A percentile compares a stretch with the other conserved stretches of the same genome.
These are phyloP conservation scores for Erethizon dorsatum DNA, from an alignment of 2,797 vertebrate genomes.

Conservation along the genomic window DNA sequence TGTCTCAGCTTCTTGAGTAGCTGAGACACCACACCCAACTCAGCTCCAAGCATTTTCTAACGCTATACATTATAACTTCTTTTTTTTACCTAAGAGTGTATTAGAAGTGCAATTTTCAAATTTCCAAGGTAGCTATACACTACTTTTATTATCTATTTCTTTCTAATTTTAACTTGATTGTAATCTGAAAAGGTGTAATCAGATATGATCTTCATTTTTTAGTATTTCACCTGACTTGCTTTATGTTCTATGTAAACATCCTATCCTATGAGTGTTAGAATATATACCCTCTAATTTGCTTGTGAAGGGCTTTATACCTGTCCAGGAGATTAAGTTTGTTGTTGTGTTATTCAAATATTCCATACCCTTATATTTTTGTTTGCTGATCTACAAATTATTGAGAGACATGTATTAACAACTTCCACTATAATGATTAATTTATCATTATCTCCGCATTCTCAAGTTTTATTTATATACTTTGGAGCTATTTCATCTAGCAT, in stretches of 20 bases:
- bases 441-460: background rate
- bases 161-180: background rate
- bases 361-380: background rate
- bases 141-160: background rate
- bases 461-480: background rate
- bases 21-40: too few relatives aligned
- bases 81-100: background rate
- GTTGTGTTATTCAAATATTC: background rate
- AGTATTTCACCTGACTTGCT: background rate
- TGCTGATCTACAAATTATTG: background rate
- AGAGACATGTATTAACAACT: background rate
- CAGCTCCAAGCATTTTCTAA: conserved; percentile 3
- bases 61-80: background rate
- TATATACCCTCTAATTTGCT: background rate
- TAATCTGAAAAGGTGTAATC: background rate
- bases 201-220: background rate
- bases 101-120: background rate
- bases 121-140: background rate
- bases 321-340: background rate
- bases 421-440: background rate
- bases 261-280: background rate
- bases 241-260: background rate
- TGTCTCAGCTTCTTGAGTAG: too few relatives aligned
- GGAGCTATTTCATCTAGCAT: background rate
- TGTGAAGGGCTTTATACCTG: background rate